A percentile compares a stretch with the other conserved stretches of the same genome.
phyloP scores from a whole-genome alignment of 2,888 invertebrate genomes.

The Lutraria lutraria region DNA sequence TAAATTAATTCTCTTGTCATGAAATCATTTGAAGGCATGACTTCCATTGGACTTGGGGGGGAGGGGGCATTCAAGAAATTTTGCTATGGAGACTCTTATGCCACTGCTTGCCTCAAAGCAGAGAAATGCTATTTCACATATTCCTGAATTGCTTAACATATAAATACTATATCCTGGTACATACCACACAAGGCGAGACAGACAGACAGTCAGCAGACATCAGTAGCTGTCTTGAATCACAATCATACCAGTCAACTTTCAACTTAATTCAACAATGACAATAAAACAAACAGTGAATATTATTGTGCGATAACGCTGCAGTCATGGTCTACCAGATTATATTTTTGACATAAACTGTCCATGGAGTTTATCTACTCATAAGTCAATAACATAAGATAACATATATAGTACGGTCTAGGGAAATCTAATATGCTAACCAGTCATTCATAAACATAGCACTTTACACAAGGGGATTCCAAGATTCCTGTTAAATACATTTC shows the following conservation, averaged over 20 bases:
- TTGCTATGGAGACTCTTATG: no score
- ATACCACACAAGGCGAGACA: neutral
- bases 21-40: no score
- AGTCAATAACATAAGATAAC: neutral
- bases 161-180: neutral
- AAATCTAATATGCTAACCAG: slow-evolving; percentile 13
- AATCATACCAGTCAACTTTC: neutral
- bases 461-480: neutral
- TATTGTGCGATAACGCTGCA: neutral
- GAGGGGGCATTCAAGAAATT: no score
- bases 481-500: no score
- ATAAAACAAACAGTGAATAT: neutral
- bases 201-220: neutral
- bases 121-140: no score
- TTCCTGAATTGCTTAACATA: neutral
- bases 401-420: neutral
- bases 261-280: neutral
- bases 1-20: no score
- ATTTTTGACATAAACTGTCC: slow-evolving; percentile 9
- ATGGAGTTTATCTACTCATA: neutral
- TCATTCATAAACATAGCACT: neutral
- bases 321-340: neutral
- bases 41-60: no score
- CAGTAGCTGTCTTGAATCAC: neutral
- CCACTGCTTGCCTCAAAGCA: no score